Conservation (phyloP, 2,888 invertebrate genomes). For the Entomobrya multifasciata region DNA sequence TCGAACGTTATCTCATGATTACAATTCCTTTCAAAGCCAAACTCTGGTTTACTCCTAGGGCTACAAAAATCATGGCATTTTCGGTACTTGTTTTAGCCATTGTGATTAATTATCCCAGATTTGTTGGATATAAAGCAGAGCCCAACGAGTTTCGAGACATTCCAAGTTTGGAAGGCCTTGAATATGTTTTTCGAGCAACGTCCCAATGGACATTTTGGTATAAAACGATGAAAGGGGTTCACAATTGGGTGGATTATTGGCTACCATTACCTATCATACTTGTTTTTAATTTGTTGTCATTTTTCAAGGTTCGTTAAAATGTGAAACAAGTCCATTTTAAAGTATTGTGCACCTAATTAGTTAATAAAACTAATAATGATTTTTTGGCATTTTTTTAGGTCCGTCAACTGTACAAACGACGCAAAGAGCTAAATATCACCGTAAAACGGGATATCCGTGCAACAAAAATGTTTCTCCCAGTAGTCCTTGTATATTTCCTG, state of each 20-base stretch:
- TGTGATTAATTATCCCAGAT: not conserved
- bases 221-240: not conserved
- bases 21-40: not conserved
- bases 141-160: not conserved
- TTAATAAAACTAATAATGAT: not conserved
- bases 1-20: not conserved
- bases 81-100: not conserved
- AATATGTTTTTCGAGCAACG: not conserved
- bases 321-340: too few species aligned
- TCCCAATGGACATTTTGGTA: not conserved
- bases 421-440: not conserved
- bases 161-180: not conserved
- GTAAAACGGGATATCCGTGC: not conserved
- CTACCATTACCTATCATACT: not conserved
- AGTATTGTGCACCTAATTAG: not conserved
- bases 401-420: not conserved
- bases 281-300: not conserved
- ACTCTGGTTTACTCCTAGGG: not conserved
- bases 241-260: not conserved
- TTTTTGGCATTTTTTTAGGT: not conserved
- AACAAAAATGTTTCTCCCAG: not conserved
- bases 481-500: not conserved
- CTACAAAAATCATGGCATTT: not conserved
- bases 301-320: not conserved
- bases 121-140: not conserved